Base-by-base conservation (phyloP, 1,140 invertebrate genomes). In the Hermatobates lingyangjiaoensis region DNA sequence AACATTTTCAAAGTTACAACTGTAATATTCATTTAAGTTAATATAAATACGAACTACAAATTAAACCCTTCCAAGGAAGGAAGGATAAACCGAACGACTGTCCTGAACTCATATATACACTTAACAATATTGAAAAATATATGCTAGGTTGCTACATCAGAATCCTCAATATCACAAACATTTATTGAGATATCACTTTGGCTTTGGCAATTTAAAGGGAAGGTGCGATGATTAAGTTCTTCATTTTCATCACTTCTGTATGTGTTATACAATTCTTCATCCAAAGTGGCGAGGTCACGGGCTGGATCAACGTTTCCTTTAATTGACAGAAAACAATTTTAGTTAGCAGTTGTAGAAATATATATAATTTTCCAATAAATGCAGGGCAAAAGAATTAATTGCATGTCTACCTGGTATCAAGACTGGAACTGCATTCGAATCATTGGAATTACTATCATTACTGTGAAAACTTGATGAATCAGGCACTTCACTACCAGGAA, bases 111-210 rank as follows among this genome's bases (percentile, higher is more conserved):
- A 47, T 47, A 26, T 7, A 26, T 14, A 4, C 10, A 47, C 27
- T 18, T 7, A n/a, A n/a, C n/a, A n/a, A n/a, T n/a, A n/a, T n/a
- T n/a, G n/a, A n/a, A 14, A 42, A 54, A 38, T 27, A 20, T 51
- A 44, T 54, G 57, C 57, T 58, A 58, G 50, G 57, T 54, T 51
- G 57, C 54, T 52, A 58, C 57, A 23, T 87, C 84, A n/a, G 82
- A 85, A 67, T 91, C 88, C 67, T 91, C 87, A 61, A 92, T 89
- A 72, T 91, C 88, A 72, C 88, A 92, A 27, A 92, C 72, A 68
- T 83, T 80, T 23, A 85, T 79, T 21, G 87, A 89, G 47, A 89
- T 71, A 65, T 89, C 85, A 66, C 86, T 90, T 62, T 81, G 81
- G 54, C 77, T 81, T 14, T 57, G 54, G 48, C 61, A 58, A 42